Base-by-base conservation (phyloP, 2,888 invertebrate species). In the Phymatocera aterrima region DNA sequence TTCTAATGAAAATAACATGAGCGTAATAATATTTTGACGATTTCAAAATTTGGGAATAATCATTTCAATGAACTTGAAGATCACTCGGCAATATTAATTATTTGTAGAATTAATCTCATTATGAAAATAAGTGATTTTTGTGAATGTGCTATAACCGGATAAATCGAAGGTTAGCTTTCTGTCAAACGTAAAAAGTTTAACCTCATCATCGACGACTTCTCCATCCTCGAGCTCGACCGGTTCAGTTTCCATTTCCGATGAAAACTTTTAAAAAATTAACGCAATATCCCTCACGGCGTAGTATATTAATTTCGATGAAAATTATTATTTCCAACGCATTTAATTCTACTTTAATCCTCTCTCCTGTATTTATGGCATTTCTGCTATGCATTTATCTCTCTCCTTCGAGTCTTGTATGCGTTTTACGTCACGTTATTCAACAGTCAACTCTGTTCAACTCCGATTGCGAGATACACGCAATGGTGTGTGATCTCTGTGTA, bases 151-250 rank as follows among this genome's bases (percentile, higher is more conserved):
- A n/a, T n/a, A n/a, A n/a, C n/a, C n/a, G n/a, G n/a, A 15, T 51
- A 8, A 48, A 72, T n/a, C 46, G 46, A 48, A 86, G 84, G 84
- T 85, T 85, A 84, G 79, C 80, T 80, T 82, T 51, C 82, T 85
- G 82, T 85, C 82, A 84, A 83, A 80, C 61, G 31, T 34, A 34
- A 79, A 78, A 79, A 81, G 79, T 77, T 78, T 80, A 78, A 94
- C 94, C 93, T 94, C 94, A 85, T 94, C 94, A 81, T 94, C 94
- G 87, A 94, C 93, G 80, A 93, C 90, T 88, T 94, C 94, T 82
- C 92, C 93, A 83, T 93, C 92, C 84, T 93, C 92, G 81, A 93
- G 91, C 81, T 93, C 91, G 83, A 93, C 91, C 83, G 93, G 88
- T 87, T 94, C 94, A 84, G 92, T 92, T 90, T 94, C 94, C 92